phyloP scores from a whole-genome alignment of 2,797 vertebrate species.

The Coracias cyanogaster region DNA sequence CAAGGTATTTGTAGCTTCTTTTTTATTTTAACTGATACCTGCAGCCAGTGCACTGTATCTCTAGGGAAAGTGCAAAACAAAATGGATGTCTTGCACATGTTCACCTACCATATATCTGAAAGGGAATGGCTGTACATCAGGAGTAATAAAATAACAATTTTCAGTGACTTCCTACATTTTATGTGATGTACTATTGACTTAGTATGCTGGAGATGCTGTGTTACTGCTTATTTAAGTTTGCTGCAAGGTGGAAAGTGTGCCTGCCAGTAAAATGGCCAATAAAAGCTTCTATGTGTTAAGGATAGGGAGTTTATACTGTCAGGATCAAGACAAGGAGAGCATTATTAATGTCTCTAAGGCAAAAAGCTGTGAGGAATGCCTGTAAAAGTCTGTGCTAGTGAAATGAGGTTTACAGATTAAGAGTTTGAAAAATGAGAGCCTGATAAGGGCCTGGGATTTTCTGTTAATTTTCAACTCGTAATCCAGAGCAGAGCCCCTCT shows the following conservation, averaged over 20 bases:
- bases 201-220: not conserved
- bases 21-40: not conserved
- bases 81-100: not conserved
- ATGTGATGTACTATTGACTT: not conserved
- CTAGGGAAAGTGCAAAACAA: not conserved
- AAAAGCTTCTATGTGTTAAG: not conserved
- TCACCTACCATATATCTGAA: not conserved
- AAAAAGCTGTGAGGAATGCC: not conserved
- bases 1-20: slow-evolving; percentile 84
- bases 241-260: not conserved
- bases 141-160: not conserved
- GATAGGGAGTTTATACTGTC: not conserved
- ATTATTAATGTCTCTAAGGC: not conserved
- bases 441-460: not conserved
- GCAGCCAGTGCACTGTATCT: not conserved
- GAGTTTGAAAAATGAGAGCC: not conserved
- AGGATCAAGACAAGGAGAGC: not conserved
- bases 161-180: not conserved
- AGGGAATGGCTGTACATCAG: not conserved
- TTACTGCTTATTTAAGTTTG: not conserved
- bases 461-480: not conserved
- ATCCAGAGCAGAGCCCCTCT: not conserved
- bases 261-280: not conserved
- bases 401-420: not conserved
- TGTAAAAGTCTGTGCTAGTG: not conserved